phyloP scores from a whole-genome alignment of 2,113 vertebrate species.

The Acrocephalus arundinaceus region DNA sequence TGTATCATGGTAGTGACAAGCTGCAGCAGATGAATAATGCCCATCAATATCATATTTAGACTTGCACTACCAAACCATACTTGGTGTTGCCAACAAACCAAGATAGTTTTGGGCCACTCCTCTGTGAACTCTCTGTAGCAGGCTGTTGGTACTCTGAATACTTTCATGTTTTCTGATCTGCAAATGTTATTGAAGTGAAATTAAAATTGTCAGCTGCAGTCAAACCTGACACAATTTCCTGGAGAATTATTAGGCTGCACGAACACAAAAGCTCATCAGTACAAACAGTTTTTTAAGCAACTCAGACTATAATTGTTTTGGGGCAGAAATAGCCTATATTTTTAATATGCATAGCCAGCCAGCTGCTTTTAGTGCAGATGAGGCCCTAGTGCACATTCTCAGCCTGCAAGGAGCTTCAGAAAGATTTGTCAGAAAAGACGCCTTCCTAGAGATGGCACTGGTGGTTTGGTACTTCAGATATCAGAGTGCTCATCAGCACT shows the following conservation, averaged over 20 bases:
- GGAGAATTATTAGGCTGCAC: not conserved
- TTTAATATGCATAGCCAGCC: not conserved
- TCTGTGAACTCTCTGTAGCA: not conserved
- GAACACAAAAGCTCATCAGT: not conserved
- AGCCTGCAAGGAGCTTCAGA: not conserved
- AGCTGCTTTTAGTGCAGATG: not conserved
- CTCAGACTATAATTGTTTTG: rapidly evolving
- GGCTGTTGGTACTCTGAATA: not conserved
- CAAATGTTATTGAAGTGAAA: not conserved
- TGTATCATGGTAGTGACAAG: not conserved
- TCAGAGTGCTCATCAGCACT: not conserved
- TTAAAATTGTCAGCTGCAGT: not conserved
- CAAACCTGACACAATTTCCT: not conserved
- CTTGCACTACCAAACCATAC: not conserved
- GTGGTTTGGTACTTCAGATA: not conserved
- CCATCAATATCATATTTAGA: not conserved
- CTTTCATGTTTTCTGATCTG: not conserved
- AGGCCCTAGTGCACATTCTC: not conserved
- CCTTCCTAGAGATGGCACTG: not conserved
- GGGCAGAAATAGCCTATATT: not conserved
- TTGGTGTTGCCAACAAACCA: not conserved
- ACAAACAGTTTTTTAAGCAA: not conserved
- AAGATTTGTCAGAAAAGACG: not conserved
- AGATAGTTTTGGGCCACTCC: not conserved
- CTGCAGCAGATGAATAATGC: not conserved